These are phyloP conservation scores for Rotaria sp. DNA, from an alignment of 2,888 invertebrate species.

Conservation along the genomic window DNA sequence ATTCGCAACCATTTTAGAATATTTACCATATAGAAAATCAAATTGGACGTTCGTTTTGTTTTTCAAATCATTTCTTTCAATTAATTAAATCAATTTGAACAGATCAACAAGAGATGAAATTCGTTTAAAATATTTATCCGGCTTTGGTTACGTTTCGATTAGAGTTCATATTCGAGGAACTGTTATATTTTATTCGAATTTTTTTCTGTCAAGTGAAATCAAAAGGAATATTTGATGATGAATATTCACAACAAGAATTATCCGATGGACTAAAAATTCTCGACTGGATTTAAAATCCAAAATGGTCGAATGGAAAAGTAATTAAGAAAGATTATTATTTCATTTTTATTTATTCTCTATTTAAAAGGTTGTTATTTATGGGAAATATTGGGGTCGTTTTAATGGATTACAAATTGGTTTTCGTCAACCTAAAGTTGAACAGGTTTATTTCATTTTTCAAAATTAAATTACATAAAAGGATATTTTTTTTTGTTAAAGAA, in stretches of 20 bases:
- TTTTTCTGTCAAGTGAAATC: no score
- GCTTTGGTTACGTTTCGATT: conserved; percentile 41
- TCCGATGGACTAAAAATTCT: conserved; percentile 42
- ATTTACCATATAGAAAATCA: conserved; percentile 43
- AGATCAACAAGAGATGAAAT: conserved; percentile 41
- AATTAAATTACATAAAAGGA: no score
- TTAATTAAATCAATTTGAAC: no score
- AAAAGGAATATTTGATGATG: conserved; percentile 41
- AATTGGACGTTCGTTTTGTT: conserved; percentile 40
- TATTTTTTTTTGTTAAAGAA: no score
- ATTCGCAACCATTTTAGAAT: conserved; percentile 42
- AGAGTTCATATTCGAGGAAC: conserved; percentile 43
- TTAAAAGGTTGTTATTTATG: conserved; percentile 42
- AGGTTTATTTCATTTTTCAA: no score
- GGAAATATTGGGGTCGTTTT: no score
- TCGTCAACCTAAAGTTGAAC: no score
- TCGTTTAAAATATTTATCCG: conserved; percentile 36
- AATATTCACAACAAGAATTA: conserved; percentile 43
- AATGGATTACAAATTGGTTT: no score
- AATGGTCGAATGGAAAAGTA: conserved; percentile 42
- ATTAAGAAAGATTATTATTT: no score
- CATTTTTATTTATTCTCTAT: no score
- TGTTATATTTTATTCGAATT: background rate
- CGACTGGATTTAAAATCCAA: conserved; percentile 42
- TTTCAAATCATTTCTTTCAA: background rate